Evolutionary conservation across 2,113 vertebrate species (phyloP), one percentile per base, ranked within the genome.

Genomic region (Mystacornis crossleyi): DNA sequence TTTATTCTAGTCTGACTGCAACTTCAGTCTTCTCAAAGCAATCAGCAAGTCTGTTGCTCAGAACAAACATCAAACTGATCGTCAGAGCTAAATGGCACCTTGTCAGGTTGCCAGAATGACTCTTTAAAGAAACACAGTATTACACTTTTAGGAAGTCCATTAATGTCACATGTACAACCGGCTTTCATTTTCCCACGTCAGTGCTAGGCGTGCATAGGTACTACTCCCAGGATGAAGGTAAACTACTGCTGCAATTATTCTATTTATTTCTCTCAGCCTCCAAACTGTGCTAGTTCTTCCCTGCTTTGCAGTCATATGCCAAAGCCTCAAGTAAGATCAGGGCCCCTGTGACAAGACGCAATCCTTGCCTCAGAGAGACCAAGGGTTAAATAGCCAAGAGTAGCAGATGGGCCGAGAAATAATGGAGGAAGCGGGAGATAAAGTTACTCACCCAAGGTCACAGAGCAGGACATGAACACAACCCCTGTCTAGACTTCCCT

Each of bases 161-260:
- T 81, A 64, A 53, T 5, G 34, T 79, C 73, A 21, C 19, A 58
- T 90, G 21, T 60, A 55, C 20, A 79, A 72, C 3, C 10, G 57
- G n/a, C 31, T 47, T 57, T 62, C 31, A n/a, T 71, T 85, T 85
- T 42, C 48, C 53, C 38, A 12, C 18, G 18, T 50, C 77, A 72
- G 23, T 26, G 17, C 34, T 14, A 36, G 45, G 47, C 23, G 33
- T 11, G 28, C 0, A 1, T 2, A 54, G 0, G 0, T 21, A 38
- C 7, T 18, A 15, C 9, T 57, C 12, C 31, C 19, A 28, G 43
- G 10, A 74, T 25, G 43, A 92, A 50, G 23, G 45, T 33, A 81
- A 85, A 18, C 33, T 34, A 33, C 40, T 21, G 42, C 29, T 67
- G 14, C 25, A 89, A 54, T 45, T 33, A 14, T 50, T 74, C n/a